These are phyloP conservation scores for Erpobdella octoculata DNA, from an alignment of 2,888 invertebrate species.

Conservation along the genomic window DNA sequence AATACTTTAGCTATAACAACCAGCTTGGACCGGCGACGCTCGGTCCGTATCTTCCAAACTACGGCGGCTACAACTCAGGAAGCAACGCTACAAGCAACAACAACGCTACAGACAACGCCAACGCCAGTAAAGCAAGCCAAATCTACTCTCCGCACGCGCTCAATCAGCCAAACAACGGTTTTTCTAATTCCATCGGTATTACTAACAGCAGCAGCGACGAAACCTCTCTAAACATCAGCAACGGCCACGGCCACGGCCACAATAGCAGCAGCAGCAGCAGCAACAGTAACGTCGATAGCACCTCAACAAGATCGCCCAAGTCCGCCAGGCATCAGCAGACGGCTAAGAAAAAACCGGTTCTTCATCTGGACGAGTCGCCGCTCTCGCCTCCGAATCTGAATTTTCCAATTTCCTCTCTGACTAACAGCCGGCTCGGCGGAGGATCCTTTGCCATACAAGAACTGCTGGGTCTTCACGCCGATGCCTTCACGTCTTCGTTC, in stretches of 20 bases:
- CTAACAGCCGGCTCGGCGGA: neutral
- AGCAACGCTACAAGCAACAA: neutral
- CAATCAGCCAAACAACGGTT: neutral
- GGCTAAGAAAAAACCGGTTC: too few species aligned
- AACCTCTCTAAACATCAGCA: neutral
- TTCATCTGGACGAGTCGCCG: too few species aligned
- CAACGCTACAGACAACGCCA: neutral
- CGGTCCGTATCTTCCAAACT: neutral
- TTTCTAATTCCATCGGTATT: neutral
- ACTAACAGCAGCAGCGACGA: neutral
- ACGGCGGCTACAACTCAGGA: neutral
- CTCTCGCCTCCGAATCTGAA: neutral
- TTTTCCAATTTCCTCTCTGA: neutral
- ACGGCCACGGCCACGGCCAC: neutral
- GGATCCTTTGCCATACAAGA: constrained; percentile 24
- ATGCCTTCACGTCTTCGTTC: constrained; percentile 10
- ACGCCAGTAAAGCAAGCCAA: neutral
- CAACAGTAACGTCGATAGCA: neutral
- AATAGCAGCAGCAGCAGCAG: neutral
- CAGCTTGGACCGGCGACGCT: neutral
- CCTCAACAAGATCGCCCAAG: neutral
- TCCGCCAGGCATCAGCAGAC: too few species aligned
- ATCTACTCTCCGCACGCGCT: neutral
- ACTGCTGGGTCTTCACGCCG: constrained; percentile 9
- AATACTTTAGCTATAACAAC: neutral